Conservation (phyloP, 2,888 invertebrate species). For the Serrognathus titanus region DNA sequence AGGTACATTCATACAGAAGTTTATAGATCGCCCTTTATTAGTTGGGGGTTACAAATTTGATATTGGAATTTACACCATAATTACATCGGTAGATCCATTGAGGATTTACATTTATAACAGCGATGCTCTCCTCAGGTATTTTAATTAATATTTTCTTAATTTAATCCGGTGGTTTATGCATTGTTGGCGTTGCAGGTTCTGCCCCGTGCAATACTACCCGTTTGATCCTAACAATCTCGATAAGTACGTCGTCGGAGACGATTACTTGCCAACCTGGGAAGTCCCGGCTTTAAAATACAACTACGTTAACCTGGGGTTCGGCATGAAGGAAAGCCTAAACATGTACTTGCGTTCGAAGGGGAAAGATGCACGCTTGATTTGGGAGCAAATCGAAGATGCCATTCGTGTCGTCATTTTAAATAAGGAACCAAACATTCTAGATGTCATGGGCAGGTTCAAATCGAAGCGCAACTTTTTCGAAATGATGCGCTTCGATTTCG, state of each 20-base stretch:
- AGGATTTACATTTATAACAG: constrained; percentile 85
- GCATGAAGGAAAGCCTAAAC: constrained; percentile 86
- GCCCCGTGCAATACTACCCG: constrained; percentile 84
- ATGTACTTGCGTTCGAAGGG: constrained; percentile 65
- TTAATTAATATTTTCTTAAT: constrained; percentile 4
- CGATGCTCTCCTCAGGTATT: constrained; percentile 81
- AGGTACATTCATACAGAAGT: constrained; percentile 88
- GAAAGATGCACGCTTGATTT: constrained; percentile 69
- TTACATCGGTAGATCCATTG: constrained; percentile 89
- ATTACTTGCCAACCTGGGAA: constrained; percentile 93
- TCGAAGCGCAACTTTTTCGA: constrained; percentile 81
- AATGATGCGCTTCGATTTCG: constrained; percentile 91
- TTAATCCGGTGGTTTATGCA: background rate
- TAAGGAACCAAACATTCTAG: constrained; percentile 68
- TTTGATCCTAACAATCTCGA: constrained; percentile 75
- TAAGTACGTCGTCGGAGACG: constrained; percentile 92
- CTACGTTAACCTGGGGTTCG: constrained; percentile 68
- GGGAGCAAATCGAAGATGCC: constrained; percentile 76
- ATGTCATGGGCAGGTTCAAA: constrained; percentile 52
- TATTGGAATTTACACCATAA: constrained; percentile 88
- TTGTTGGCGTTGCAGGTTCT: constrained; percentile 61
- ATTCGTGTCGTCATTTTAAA: constrained; percentile 65
- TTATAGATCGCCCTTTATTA: constrained; percentile 80
- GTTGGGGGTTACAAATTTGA: constrained; percentile 95
- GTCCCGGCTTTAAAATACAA: constrained; percentile 72